A percentile compares a stretch with the other conserved stretches of the same genome.
Evolutionary conservation across 2,888 invertebrate genomes (phyloP).

Genomic region (Aproaerema taeniolella): DNA sequence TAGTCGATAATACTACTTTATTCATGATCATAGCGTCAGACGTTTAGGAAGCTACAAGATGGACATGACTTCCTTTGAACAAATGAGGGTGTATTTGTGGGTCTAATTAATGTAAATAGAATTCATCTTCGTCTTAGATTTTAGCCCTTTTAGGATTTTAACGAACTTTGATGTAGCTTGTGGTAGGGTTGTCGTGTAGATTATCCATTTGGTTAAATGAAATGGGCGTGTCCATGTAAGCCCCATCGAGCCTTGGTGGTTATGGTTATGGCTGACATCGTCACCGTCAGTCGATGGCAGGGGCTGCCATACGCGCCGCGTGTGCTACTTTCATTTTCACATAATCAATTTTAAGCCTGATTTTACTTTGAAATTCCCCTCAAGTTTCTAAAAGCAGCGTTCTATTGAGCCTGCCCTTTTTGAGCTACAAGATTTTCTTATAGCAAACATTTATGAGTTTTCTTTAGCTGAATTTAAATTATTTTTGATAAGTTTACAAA

Average conservation of each 20-base stretch:
- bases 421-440: not conserved
- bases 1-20: slow-evolving; percentile 72
- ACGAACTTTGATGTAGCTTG: too few species aligned
- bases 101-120: not conserved
- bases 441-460: not conserved
- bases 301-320: slow-evolving; percentile 22
- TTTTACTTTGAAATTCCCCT: too few species aligned
- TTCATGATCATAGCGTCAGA: slow-evolving; percentile 60
- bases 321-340: too few species aligned
- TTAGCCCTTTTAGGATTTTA: too few species aligned
- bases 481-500: slow-evolving; percentile 13
- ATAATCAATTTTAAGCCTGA: too few species aligned
- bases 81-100: not conserved
- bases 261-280: slow-evolving; percentile 29
- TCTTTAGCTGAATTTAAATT: slow-evolving; percentile 9
- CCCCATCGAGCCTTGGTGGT: slow-evolving; percentile 39
- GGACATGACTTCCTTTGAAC: slow-evolving; percentile 31
- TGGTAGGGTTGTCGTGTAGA: too few species aligned
- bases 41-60: slow-evolving; percentile 47
- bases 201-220: too few species aligned
- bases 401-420: too few species aligned
- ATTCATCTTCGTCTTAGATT: too few species aligned
- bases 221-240: slow-evolving; percentile 39
- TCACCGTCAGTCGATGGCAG: slow-evolving; percentile 41
- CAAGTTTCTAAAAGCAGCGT: too few species aligned